Base-by-base conservation (phyloP, 2,888 invertebrate species). In the Boloria euphrosyne region DNA sequence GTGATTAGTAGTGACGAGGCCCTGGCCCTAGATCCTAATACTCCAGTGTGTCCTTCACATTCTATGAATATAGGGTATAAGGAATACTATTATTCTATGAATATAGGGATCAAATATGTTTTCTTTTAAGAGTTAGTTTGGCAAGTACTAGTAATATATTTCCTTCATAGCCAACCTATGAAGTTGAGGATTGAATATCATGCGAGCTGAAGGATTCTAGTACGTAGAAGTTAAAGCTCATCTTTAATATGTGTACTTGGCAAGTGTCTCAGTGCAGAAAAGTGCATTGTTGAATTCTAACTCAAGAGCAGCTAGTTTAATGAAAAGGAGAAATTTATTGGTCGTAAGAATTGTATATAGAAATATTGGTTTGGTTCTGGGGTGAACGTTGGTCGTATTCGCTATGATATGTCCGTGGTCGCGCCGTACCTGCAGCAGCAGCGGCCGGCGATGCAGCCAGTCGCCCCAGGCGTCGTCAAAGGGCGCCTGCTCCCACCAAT, bases 341-440 rank as follows among this genome's bases (percentile, higher is more conserved):
- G 10, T 38, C 31, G 3, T 38, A 38, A 38, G 31, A 38, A 10
- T 38, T 38, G 31, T 31, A 31, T 31, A 6, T 31, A 6, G 31
- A 31, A 0, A 31, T 6, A 31, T 31, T 31, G 5, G 31, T 31
- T 31, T 31, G 31, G 31, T 31, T 31, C 6, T 31, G 6, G 4
- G 4, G 31, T 5, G 31, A 5, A 6, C 13, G 54, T 66, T 53
- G 60, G 51, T 51, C 52, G 60, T 52, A 7, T 62, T 51, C 49
- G 58, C 49, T 54, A 13, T 60, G 54, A 58, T 60, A 13, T 27
- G 47, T 13, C 22, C 14, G 52, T 63, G 62, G 61, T 51, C 71
- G 66, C 54, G 67, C 47, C 50, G 67, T 62, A 96, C 96, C 96
- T 96, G 96, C 93, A 96, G 94, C 92, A 96, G 95, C 93, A 96